These are phyloP conservation scores for Oenanthe oenanthe DNA, from an alignment of 2,113 vertebrate genomes.

Conservation along the genomic window DNA sequence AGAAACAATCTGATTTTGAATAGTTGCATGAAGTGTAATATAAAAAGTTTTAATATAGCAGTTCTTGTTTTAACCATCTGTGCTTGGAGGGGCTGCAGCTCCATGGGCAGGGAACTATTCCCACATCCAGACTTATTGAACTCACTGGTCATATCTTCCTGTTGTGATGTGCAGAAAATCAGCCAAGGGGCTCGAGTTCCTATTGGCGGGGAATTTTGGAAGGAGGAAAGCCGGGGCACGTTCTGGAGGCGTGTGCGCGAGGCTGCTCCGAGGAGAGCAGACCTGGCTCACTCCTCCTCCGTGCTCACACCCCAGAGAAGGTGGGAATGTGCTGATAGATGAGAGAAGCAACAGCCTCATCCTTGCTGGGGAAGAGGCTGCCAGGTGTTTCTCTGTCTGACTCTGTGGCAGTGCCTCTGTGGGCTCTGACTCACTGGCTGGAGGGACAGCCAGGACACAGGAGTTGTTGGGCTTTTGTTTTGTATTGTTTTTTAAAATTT, in stretches of 20 bases:
- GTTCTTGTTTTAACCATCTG: not conserved
- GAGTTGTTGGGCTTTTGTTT: not conserved
- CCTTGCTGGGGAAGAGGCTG: not conserved
- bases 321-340: not conserved
- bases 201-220: not conserved
- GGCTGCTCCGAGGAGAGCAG: not conserved
- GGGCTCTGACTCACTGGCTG: conserved; percentile 3
- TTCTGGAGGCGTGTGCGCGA: fast-evolving
- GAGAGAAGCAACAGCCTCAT: not conserved
- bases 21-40: not conserved
- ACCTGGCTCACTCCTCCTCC: not conserved
- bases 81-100: not conserved
- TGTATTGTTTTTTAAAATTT: not conserved
- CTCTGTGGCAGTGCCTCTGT: not conserved
- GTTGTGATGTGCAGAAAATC: not conserved
- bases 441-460: not conserved
- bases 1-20: not conserved
- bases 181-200: not conserved
- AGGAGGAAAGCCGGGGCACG: fast-evolving
- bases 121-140: not conserved
- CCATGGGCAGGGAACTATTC: fast-evolving
- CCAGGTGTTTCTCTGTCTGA: not conserved
- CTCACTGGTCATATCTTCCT: fast-evolving
- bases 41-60: not conserved
- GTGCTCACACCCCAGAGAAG: not conserved